These are phyloP conservation scores for Tursiops truncatus DNA, from an alignment of 2,113 vertebrate genomes.

Conservation along the genomic window DNA sequence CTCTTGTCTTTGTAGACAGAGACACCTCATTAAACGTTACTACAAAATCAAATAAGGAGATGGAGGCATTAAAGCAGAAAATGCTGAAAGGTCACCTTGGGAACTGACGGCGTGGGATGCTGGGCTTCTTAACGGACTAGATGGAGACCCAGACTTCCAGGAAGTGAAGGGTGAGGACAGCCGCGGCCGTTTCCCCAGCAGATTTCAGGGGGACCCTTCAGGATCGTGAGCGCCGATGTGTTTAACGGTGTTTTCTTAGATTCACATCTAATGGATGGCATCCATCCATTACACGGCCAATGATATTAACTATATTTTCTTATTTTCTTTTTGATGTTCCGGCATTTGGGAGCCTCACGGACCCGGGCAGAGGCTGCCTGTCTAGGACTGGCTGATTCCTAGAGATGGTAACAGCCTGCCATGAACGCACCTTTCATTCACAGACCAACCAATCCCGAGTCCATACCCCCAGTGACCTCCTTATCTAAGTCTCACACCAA, in stretches of 20 bases:
- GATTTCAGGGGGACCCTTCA: accelerated
- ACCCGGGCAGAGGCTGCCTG: neutral
- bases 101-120: neutral
- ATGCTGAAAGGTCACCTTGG: neutral
- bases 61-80: neutral
- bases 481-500: neutral
- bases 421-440: neutral
- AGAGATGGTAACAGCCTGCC: neutral
- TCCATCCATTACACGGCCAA: neutral
- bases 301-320: neutral
- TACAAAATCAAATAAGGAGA: neutral
- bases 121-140: neutral
- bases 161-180: neutral
- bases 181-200: accelerated
- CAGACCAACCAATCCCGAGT: neutral
- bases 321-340: neutral
- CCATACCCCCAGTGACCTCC: neutral
- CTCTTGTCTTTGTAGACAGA: neutral
- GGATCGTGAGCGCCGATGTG: accelerated
- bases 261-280: neutral
- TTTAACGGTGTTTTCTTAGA: neutral
- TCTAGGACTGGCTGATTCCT: neutral
- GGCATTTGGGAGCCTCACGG: neutral
- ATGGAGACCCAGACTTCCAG: neutral
- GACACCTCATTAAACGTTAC: neutral